Evolutionary conservation across 2,797 vertebrate species (phyloP), one percentile per base, ranked within the genome.

Genomic region (Glyptemys insculpta): DNA sequence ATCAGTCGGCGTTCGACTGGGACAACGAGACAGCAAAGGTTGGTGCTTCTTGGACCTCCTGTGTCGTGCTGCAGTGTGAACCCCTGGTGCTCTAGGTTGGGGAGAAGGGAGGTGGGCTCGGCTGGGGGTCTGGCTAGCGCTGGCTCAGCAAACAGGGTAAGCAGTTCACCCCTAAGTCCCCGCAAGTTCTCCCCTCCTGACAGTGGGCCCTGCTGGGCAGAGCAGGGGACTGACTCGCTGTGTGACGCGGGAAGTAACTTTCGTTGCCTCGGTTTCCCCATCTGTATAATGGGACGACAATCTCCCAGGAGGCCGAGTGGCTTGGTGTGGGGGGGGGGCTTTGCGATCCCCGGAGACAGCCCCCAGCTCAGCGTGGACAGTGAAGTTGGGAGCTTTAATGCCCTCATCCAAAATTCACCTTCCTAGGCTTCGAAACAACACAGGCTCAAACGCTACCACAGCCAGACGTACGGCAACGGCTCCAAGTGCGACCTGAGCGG

Each of bases 401-500:
- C 19, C 11, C n/a, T 37, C 10, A 72, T 44, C 16, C n/a, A 10
- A 4, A 12, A n/a, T 21, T 47, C 49, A 23, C 29, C 12, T 49
- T 68, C 7, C 10, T 96, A 99, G 99, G 99, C 99, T 87, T 99
- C 99, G 74, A 99, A 99, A 93, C 99, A 99, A 94, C 99, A 99
- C 98, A 98, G 98, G 27, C 97, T 99, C 90, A 99, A 99, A 96
- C 98, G 99, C 8, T 99, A 99, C 98, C 99, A 99, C 97, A 99
- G 99, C 98, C 99, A 99, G 97, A 98, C 97, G 8, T 99, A 99
- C 11, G 98, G 99, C 25, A 99, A 99, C 1, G 99, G 99, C 72
- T 99, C 99, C 47, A 99, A 99, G 91, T 99, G 99, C 85, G 99
- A 99, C 98, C 98, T 99, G n/a, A 99, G 99, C 12, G 99, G 99